Evolutionary conservation across 2,888 invertebrate genomes (phyloP), one percentile per base, ranked within the genome.

Genomic region (Hyposoter didymator): DNA sequence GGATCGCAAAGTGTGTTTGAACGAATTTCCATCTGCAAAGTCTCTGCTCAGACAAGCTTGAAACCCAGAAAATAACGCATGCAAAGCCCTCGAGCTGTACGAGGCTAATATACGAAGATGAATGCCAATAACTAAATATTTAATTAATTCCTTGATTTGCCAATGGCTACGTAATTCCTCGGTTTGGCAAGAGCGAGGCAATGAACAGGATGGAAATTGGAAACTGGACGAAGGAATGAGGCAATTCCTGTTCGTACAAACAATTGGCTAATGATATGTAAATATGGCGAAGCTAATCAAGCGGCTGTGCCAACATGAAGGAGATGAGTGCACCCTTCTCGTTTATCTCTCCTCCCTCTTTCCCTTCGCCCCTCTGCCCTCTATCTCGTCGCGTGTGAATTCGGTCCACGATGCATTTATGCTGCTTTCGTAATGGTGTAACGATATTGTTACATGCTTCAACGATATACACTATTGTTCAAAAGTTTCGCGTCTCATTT

Each of bases 181-280:
- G 28, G 19, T 28, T 43, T 74, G 59, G 49, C 64, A 22, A 32
- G 12, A 28, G 35, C 22, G 14, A 39, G 45, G 14, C 35, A 72
- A 55, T 47, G 55, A 43, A 22, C 64, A 66, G 75, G 59, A 62
- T 45, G 49, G 45, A 76, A 78, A 78, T 52, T 43, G 28, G 67
- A 64, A 78, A 59, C 67, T 55, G 73, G 43, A 69, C 76, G 84
- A 84, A 87, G 89, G 88, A 88, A 88, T 84, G 88, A 78, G 87
- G 89, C 89, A 92, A 92, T 91, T 91, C 89, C 89, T 89, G 91
- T 89, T 91, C 90, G 90, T 90, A 91, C 92, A 93, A 93, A 93
- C 93, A 93, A 91, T 92, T 90, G 90, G 90, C 93, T 93, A 93
- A 93, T 93, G 93, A 93, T 93, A 93, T 93, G 93, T 92, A 93